Conservation (phyloP, 2,113 vertebrate species). For the Cygnus buccinator region DNA sequence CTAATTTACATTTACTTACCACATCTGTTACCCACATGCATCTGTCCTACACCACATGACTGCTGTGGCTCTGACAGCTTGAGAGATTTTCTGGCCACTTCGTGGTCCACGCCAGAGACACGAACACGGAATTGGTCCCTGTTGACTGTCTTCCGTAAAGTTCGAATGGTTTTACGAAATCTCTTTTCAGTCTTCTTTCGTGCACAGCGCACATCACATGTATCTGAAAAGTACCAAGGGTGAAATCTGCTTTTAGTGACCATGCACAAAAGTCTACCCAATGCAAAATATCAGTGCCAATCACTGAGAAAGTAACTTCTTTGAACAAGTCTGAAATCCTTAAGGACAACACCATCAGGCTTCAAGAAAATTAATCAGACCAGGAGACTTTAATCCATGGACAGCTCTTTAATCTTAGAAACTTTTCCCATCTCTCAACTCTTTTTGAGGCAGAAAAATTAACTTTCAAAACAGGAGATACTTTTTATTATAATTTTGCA, state of each 20-base stretch:
- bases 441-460: constrained; percentile 35
- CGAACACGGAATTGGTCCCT: constrained; percentile 93
- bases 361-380: constrained; percentile 22
- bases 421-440: neutral
- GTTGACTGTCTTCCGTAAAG: constrained; percentile 90
- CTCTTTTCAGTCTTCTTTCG: constrained; percentile 90
- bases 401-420: constrained; percentile 13
- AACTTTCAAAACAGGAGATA: constrained; percentile 94
- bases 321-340: neutral
- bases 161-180: constrained; percentile 91
- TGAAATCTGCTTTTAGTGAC: neutral
- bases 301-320: neutral
- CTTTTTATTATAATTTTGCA: constrained; percentile 75
- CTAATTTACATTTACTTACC: constrained; percentile 80
- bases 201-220: constrained; percentile 88
- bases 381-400: neutral
- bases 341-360: neutral
- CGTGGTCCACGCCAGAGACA: constrained; percentile 84
- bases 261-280: fast-evolving
- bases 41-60: constrained; percentile 84
- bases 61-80: constrained; percentile 76
- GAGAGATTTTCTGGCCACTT: constrained; percentile 80
- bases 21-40: constrained; percentile 84
- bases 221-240: constrained; percentile 81
- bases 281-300: neutral